Base-by-base conservation (phyloP, 2,888 invertebrate genomes). In the Acanthosepion lycidas region DNA sequence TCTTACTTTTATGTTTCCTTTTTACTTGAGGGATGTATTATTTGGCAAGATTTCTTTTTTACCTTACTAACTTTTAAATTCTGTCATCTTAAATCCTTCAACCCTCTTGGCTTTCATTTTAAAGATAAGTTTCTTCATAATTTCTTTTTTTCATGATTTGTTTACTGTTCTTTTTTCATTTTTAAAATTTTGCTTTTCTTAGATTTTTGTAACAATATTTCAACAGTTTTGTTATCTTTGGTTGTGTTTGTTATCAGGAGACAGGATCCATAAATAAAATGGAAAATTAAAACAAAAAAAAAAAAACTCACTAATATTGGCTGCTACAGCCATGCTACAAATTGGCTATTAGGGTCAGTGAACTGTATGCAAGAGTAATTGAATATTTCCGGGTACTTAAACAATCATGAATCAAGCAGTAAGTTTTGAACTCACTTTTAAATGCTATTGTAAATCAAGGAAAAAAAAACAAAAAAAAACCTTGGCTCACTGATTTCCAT, bases 321-420 rank as follows among this genome's bases (percentile, higher is more conserved):
- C 33, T 33, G 78, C 33, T n/a, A 78, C n/a, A 78, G 78, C 33
- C 78, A 78, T 78, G n/a, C 78, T 78, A 78, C 78, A 78, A 78
- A 78, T 78, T 78, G 78, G 78, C 78, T 78, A 78, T 78, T 78
- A 78, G n/a, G 78, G 78, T 78, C 78, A 78, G 12, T n/a, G 78
- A 33, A 78, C 78, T 78, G 78, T n/a, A 33, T 78, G 33, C 78
- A 78, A 78, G 78, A 78, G 78, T 78, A 78, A 78, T 78, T n/a
- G 78, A 78, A 78, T 78, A 78, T 78, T 78, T 78, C 78, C 33
- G n/a, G 78, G 78, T 78, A 78, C n/a, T 78, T 78, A 33, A 78
- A 33, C 78, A 78, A 78, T 78, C 15, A 78, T n/a, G 78, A 78
- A 78, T 78, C 78, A 78, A 78, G 78, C 78, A 78, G 78, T 78